Evolutionary conservation across 2,888 invertebrate species (phyloP).

Genomic region (Dicyrtomina minuta): DNA sequence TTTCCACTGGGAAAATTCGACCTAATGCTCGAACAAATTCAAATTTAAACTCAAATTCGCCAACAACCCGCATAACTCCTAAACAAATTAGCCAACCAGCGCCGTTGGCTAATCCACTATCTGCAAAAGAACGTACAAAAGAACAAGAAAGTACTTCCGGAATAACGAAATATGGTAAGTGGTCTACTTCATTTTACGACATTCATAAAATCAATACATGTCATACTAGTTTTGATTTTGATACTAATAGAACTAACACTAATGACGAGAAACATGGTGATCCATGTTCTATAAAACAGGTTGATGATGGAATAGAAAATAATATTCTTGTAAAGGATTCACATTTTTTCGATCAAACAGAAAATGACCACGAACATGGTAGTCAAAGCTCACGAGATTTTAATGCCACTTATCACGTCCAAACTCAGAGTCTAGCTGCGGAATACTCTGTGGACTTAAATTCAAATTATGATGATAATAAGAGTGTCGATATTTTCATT

Average conservation of each 20-base stretch:
- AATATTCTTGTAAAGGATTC: not conserved
- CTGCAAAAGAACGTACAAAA: constrained; percentile 3
- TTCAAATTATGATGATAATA: constrained; percentile 6
- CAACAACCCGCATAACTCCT: not conserved
- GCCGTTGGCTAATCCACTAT: too few relatives aligned
- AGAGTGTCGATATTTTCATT: not conserved
- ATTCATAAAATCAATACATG: constrained; percentile 21
- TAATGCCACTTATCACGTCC: too few relatives aligned
- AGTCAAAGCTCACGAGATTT: too few relatives aligned
- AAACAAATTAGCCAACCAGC: not conserved
- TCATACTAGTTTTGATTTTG: not conserved
- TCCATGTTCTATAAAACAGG: not conserved
- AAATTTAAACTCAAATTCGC: not conserved
- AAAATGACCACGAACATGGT: too few relatives aligned
- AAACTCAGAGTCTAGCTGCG: too few relatives aligned
- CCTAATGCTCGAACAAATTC: constrained; percentile 29
- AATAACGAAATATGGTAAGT: constrained; percentile 41
- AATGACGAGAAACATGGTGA: not conserved
- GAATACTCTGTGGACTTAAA: too few relatives aligned
- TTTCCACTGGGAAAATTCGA: constrained; percentile 19
- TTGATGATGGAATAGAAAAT: not conserved
- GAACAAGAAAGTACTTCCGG: constrained; percentile 18
- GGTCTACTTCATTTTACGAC: constrained; percentile 21
- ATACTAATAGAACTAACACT: too few relatives aligned
- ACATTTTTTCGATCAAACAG: too few relatives aligned